A percentile compares a stretch with the other conserved stretches of the same genome.
Conservation (phyloP, 1,140 invertebrate genomes). For the Tetranychus cinnabarinus region DNA sequence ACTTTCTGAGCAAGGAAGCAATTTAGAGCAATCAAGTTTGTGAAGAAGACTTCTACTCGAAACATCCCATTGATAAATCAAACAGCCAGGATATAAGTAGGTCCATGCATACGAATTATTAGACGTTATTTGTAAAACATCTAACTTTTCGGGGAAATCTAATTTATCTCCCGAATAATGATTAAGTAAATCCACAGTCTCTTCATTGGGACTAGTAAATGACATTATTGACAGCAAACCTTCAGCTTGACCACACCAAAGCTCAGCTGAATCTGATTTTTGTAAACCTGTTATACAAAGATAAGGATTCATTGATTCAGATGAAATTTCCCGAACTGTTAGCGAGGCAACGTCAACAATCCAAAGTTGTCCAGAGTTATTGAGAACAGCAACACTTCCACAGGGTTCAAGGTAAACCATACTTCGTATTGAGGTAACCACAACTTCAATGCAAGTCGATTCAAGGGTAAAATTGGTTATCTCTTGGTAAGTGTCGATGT, state of each 20-base stretch:
- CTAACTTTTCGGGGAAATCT: constrained; percentile 21
- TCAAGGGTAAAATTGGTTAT: constrained; percentile 16
- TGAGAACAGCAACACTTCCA: constrained; percentile 40
- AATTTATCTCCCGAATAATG: not conserved
- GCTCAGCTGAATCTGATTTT: constrained; percentile 27
- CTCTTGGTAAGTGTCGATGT: constrained; percentile 9
- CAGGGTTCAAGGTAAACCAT: constrained; percentile 30
- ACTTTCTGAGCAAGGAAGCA: constrained; percentile 71
- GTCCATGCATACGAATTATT: constrained; percentile 33
- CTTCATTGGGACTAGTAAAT: constrained; percentile 29
- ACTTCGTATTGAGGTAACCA: no score
- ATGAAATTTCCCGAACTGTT: constrained; percentile 40
- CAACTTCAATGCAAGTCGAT: no score
- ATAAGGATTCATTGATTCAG: constrained; percentile 17
- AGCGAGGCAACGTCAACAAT: constrained; percentile 22
- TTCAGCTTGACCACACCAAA: constrained; percentile 50
- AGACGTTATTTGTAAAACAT: constrained; percentile 35
- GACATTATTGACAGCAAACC: constrained; percentile 44
- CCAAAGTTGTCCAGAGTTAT: constrained; percentile 47
- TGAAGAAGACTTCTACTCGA: constrained; percentile 37
- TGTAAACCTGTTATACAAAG: constrained; percentile 19
- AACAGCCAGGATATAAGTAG: constrained; percentile 47
- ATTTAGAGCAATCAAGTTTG: constrained; percentile 67
- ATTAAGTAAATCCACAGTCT: constrained; percentile 29
- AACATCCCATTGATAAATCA: constrained; percentile 61